Evolutionary conservation across 1,140 invertebrate genomes (phyloP), one percentile per base, ranked within the genome.

Genomic region (Hyles vespertilio): DNA sequence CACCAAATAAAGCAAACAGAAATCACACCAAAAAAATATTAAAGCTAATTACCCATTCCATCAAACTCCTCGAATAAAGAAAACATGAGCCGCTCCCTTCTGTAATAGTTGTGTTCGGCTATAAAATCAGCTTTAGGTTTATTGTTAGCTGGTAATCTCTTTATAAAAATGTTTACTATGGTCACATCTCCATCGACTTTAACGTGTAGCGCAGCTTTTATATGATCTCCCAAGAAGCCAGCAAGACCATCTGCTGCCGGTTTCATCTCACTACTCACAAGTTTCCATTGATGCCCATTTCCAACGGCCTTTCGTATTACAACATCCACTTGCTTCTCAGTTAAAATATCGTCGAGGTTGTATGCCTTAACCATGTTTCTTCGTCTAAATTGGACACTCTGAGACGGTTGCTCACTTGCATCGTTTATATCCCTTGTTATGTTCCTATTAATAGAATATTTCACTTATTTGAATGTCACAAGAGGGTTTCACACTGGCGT

Each of bases 161-260:
- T 87, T 5, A 83, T 62, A 34, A 87, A 87, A 6, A 87, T 59
- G 7, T 72, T 51, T 6, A 87, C 51, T 12, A 66, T 64, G 51
- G 55, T 63, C 5, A 61, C 40, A 0, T 34, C 32, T 3, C 65
- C 70, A 0, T 22, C 49, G 2, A 65, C 47, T 34, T 58, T 57
- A 3, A 85, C 68, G 11, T 67, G 46, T 0, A 87, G 50, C 0
- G 51, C 62, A 5, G 77, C 52, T 10, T 69, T 70, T 3, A 73
- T 69, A 46, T 87, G 82, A 34, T 85, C 82, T 2, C 75, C 81
- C 0, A 87, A 65, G 59, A 82, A 85, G 3, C 82, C 84, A 0
- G 73, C 56, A 0, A 86, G 36, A 0, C 82, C 84, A 3, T 73
- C 58, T 1, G 57, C 33, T 0, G 77, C 75, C 3, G 72, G 71